Conservation (phyloP, 2,113 vertebrate genomes). For the Copsychus sechellarum region DNA sequence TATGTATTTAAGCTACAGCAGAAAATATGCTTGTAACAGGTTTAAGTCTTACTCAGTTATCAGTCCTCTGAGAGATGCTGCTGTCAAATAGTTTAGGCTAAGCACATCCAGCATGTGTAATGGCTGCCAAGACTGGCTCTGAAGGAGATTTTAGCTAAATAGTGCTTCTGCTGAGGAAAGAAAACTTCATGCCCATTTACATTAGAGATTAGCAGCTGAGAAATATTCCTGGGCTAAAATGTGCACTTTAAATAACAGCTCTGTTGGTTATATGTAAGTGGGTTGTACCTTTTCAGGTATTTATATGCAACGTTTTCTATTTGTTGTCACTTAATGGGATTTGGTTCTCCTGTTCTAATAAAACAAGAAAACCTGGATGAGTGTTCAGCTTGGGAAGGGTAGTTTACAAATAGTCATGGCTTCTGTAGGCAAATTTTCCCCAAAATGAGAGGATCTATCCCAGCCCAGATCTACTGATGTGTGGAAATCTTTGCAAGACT, state of each 20-base stretch:
- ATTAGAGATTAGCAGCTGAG: background rate
- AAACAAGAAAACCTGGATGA: background rate
- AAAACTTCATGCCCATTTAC: background rate
- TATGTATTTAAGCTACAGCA: background rate
- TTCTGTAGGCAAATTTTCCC: background rate
- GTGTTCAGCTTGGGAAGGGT: background rate
- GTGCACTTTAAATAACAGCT: background rate
- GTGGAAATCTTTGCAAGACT: background rate
- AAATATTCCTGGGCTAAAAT: background rate
- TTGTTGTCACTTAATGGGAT: background rate
- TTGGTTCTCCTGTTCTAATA: background rate
- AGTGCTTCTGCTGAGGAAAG: background rate
- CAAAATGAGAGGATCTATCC: background rate
- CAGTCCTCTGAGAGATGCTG: background rate
- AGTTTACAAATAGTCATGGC: background rate
- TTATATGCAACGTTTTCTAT: background rate
- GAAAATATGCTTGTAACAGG: background rate
- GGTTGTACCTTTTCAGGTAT: background rate
- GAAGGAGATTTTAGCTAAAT: background rate
- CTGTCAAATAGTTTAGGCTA: background rate
- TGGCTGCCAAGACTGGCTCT: background rate
- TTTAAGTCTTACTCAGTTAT: background rate
- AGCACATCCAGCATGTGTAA: background rate
- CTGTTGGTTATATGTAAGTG: background rate
- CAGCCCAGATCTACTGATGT: rapidly evolving